Conservation (phyloP, 35 echinoderm and acorn worm species). For the Nesometra sesokonis region DNA sequence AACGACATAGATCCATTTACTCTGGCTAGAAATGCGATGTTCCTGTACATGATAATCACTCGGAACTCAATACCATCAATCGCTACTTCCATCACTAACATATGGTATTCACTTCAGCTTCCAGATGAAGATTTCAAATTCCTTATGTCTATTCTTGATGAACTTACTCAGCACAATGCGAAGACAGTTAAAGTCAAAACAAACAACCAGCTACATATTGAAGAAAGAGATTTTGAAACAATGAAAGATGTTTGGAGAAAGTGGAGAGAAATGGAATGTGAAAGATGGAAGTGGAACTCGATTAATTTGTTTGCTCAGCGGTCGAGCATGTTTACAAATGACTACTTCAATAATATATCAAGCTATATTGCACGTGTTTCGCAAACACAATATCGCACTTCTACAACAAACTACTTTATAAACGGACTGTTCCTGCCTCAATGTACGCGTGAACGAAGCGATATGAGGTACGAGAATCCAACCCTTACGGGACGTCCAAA, state of each 20-base stretch:
- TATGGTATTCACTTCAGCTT: conserved; percentile 41
- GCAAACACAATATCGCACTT: not conserved
- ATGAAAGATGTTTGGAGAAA: not conserved
- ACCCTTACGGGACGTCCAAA: not conserved
- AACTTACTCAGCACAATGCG: not conserved
- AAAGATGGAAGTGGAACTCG: not conserved
- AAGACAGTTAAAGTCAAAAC: not conserved
- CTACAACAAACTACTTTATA: not conserved
- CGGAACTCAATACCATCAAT: not conserved
- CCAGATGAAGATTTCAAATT: conserved; percentile 24
- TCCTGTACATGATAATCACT: conserved; percentile 47
- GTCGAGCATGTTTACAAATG: not conserved
- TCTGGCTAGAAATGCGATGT: conserved; percentile 52
- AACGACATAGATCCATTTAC: conserved; percentile 45
- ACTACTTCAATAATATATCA: no score
- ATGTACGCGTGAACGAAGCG: not conserved
- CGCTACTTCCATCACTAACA: conserved; percentile 5
- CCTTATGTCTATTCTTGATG: not conserved
- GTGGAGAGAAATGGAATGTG: not conserved
- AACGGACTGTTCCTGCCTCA: not conserved
- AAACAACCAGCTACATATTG: not conserved
- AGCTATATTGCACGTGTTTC: no score
- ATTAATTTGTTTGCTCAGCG: not conserved
- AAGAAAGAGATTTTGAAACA: not conserved
- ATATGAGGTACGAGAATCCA: not conserved